These are phyloP conservation scores for Falco concolor DNA, from an alignment of 2,797 vertebrate genomes.

Conservation along the genomic window DNA sequence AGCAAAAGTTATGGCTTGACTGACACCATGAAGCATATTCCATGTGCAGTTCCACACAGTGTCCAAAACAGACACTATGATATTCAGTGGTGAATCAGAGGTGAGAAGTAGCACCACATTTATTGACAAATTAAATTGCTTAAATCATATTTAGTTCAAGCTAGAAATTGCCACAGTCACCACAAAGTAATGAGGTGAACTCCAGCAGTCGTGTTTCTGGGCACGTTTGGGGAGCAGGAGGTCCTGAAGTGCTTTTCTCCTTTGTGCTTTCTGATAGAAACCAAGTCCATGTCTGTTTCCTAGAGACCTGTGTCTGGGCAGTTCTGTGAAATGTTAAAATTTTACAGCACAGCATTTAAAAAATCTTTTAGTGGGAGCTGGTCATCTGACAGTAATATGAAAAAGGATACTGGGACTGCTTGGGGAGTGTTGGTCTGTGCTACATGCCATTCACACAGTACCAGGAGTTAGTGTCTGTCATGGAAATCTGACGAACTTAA, in stretches of 20 bases:
- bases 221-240: background rate
- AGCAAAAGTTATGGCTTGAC: background rate
- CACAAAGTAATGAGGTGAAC: background rate
- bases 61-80: background rate
- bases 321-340: background rate
- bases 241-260: background rate
- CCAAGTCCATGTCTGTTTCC: background rate
- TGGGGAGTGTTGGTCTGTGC: background rate
- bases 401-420: background rate
- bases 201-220: background rate
- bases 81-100: fast-evolving
- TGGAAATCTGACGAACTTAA: background rate
- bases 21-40: background rate
- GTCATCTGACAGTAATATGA: background rate
- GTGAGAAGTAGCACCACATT: background rate
- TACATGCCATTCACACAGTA: background rate
- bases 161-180: background rate
- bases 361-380: background rate
- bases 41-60: background rate
- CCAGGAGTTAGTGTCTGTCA: background rate
- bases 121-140: background rate
- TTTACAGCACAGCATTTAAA: background rate
- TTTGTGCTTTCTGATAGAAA: background rate
- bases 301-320: background rate
- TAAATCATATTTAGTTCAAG: background rate